phyloP scores from a whole-genome alignment of 2,797 vertebrate species.

The Erpetoichthys calabaricus region DNA sequence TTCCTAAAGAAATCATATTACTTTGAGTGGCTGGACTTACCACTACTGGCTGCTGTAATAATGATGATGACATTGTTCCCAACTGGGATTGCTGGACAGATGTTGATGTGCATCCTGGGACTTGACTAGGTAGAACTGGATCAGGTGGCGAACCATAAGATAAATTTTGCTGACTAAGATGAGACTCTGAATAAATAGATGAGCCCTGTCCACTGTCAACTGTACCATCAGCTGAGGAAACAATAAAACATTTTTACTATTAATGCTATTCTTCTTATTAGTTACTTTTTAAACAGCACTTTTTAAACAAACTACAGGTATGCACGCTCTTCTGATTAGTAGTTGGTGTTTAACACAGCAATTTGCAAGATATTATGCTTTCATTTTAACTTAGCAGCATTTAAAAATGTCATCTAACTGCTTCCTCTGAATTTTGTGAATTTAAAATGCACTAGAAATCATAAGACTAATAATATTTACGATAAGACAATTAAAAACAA shows the following conservation, averaged over 20 bases:
- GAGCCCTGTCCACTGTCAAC: conserved; percentile 85
- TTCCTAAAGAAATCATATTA: too few species aligned
- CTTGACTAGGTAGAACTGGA: conserved; percentile 37
- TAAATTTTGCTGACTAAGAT: conserved; percentile 66
- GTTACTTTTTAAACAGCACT: not conserved
- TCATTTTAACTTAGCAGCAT: conserved; percentile 15
- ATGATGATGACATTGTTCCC: too few species aligned
- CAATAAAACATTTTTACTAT: not conserved
- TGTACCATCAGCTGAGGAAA: conserved; percentile 58
- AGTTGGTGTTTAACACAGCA: too few species aligned
- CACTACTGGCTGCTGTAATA: conserved; percentile 47
- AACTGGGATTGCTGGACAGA: conserved; percentile 26
- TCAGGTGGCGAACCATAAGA: conserved; percentile 71
- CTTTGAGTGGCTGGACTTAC: conserved; percentile 50
- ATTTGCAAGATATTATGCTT: conserved; percentile 6
- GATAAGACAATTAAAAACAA: too few species aligned
- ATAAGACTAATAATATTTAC: too few species aligned
- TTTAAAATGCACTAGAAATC: too few species aligned
- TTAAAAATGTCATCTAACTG: not conserved
- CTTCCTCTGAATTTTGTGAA: too few species aligned
- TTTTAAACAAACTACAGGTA: not conserved
- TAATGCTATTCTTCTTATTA: not conserved
- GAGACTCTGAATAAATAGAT: conserved; percentile 71
- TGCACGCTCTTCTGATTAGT: not conserved
- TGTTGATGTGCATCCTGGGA: conserved; percentile 49